Conservation (phyloP, 2,113 vertebrate species). For the Taxidea taxus region DNA sequence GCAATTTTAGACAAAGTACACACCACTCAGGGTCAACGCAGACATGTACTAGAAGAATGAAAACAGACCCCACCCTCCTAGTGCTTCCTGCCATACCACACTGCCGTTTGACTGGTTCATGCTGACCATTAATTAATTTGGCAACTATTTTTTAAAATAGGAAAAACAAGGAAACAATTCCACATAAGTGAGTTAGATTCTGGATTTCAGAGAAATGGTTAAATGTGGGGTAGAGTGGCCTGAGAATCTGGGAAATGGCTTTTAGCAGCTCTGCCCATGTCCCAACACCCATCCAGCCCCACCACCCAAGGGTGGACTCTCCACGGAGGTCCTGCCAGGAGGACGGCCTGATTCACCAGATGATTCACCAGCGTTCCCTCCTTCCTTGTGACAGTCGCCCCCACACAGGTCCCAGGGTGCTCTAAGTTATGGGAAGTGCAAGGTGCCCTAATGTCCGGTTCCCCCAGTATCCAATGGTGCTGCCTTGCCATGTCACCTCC, state of each 20-base stretch:
- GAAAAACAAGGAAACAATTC: not conserved
- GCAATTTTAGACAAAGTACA: not conserved
- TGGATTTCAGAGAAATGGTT: not conserved
- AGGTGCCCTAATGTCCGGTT: accelerated
- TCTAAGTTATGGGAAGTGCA: not conserved
- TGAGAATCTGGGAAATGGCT: not conserved
- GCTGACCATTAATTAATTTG: not conserved
- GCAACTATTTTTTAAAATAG: not conserved
- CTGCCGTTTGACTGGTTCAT: not conserved
- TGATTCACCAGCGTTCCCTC: not conserved
- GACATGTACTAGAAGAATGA: not conserved
- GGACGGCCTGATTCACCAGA: accelerated
- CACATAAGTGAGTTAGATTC: not conserved
- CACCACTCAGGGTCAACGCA: not conserved
- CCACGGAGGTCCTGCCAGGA: accelerated
- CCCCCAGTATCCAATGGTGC: not conserved
- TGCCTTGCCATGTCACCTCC: accelerated
- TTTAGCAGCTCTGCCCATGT: accelerated
- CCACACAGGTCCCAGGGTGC: accelerated
- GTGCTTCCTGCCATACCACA: not conserved
- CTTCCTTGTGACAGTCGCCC: accelerated
- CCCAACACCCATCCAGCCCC: accelerated
- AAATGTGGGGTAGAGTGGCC: not conserved
- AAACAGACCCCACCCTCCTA: not conserved
- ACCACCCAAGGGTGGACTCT: not conserved